These are phyloP conservation scores for Ophion obscuratus DNA, from an alignment of 2,888 invertebrate genomes.

Conservation along the genomic window DNA sequence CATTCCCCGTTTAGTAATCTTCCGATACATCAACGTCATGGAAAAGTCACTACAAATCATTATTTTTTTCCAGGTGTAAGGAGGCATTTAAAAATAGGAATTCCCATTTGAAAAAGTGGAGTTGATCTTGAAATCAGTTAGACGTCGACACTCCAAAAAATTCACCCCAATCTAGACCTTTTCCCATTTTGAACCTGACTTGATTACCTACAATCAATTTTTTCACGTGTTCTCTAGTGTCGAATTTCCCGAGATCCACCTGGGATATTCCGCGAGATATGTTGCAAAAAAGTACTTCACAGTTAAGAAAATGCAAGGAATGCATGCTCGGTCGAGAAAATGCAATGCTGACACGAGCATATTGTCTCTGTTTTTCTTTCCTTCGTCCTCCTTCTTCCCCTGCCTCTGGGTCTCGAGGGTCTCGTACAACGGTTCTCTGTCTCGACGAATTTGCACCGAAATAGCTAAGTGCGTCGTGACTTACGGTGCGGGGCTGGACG, in stretches of 20 bases:
- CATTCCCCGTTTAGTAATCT: neutral
- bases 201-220: neutral
- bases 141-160: neutral
- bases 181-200: neutral
- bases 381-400: conserved; percentile 46
- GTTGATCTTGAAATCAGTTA: neutral
- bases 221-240: neutral
- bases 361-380: conserved; percentile 12
- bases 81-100: neutral
- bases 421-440: conserved; percentile 71
- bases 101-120: neutral
- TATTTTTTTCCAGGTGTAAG: neutral
- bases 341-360: conserved; percentile 56
- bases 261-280: neutral
- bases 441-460: conserved; percentile 72
- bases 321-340: neutral
- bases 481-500: conserved; percentile 27
- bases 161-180: neutral
- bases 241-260: too few species aligned
- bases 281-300: conserved; percentile 48
- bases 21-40: neutral
- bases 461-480: conserved; percentile 64
- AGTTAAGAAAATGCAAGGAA: conserved; percentile 32
- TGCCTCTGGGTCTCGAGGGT: conserved; percentile 71
- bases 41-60: neutral